Evolutionary conservation across 2,113 vertebrate species (phyloP), one percentile per base, ranked within the genome.

Genomic region (Recurvirostra avosetta): DNA sequence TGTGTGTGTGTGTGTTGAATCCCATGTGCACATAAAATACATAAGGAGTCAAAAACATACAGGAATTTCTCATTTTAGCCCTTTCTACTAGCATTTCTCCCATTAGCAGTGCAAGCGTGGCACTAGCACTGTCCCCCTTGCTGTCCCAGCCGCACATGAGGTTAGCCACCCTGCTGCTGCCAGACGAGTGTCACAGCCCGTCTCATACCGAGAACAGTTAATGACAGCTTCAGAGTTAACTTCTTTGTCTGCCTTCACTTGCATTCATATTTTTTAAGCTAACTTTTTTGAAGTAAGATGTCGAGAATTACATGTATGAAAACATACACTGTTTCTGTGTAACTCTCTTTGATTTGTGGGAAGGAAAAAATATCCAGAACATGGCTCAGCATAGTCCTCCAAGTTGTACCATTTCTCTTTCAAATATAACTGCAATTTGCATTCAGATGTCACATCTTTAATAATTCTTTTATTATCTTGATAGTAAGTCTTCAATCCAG

Each of bases 401-500:
- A 70, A 20, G 53, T 12, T 71, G 17, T 85, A 75, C n/a, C 13
- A 27, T 7, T 84, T 59, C 58, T 47, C 68, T 96, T 90, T 91
- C 68, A 76, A 52, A 62, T 80, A 10, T 52, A 66, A 52, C 41
- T 50, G 23, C 90, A 36, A 66, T 88, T 76, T 94, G 17, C 82
- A 36, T 92, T 92, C 62, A 76, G 9, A 29, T 90, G 50, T 52
- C 61, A 15, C 45, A 65, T 78, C 75, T 76, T 96, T 96, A 96
- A 94, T 97, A 80, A 85, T 79, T 95, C 30, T 95, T 96, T 90
- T 95, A 6, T 98, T 98, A 61, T 97, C 89, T 97, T 97, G 95
- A 97, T 96, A 99, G 99, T 99, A 95, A 99, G 99, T 97, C 99
- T 99, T 84, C 99, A 99, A 96, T 99, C 99, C 93, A 98, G 99